Evolutionary conservation across 2,888 invertebrate species (phyloP), one percentile per base, ranked within the genome.

Genomic region (Andrena hattorfiana): DNA sequence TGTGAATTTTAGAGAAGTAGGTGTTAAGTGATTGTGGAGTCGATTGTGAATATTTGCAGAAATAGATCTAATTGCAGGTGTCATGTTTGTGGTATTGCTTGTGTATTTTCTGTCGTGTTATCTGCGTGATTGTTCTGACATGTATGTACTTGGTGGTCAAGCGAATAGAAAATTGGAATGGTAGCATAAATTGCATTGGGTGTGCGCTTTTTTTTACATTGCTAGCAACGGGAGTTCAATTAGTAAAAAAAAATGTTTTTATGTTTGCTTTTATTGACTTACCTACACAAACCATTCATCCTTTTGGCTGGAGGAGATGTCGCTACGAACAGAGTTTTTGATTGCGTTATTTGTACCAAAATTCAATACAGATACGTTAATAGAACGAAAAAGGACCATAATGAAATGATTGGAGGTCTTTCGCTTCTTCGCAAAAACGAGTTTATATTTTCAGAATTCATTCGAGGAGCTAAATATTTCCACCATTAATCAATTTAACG

Each of bases 231-330:
- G 10, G 26, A 20, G 23, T 56, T 26, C 1, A 56, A 56, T 56
- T 51, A 4, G 16, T 4, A 42, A 13, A 13, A 10, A n/a, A n/a
- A 10, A 42, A 8, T 7, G 1, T 32, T 26, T 49, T 20, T 3
- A 7, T 68, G 30, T 32, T 26, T 8, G 26, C 10, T 63, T 62
- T 5, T 30, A 1, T 20, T 8, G 0, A 71, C 95, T 95, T 89
- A 95, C 95, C 95, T 95, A 96, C 95, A 97, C 97, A 96, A 97
- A 97, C 98, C 98, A 98, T 95, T 98, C 98, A 96, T 98, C 98
- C 95, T 98, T 98, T 95, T 97, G 95, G 94, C 94, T 95, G 94
- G 95, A 94, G 91, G 95, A 95, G 93, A 95, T 94, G 92, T 95
- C 95, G 92, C 95, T 90, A 59, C 6, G 79, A 84, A 64, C 42